Percentiles rank a stretch among this genome's conserved stretches.
phyloP scores from a whole-genome alignment of 2,797 vertebrate species.

The Falco naumanni region DNA sequence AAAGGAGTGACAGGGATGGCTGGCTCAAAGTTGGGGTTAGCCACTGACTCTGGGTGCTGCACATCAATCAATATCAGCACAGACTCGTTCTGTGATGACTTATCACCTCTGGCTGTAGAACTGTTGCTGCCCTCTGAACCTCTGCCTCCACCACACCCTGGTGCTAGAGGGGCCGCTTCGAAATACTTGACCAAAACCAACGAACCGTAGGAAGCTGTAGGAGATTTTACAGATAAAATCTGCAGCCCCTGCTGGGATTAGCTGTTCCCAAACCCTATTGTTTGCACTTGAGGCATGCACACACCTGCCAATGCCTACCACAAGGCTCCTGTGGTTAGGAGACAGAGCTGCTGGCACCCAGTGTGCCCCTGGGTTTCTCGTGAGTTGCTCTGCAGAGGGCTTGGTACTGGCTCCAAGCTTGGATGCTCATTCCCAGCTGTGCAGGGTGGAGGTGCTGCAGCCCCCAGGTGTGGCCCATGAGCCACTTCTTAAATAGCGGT shows the following conservation, averaged over 20 bases:
- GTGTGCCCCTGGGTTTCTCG: fast-evolving
- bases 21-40: neutral
- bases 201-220: fast-evolving
- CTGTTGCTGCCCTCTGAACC: neutral
- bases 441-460: neutral
- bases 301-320: neutral
- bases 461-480: neutral
- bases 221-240: neutral
- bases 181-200: neutral
- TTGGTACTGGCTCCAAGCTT: neutral
- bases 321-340: fast-evolving
- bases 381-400: neutral
- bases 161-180: fast-evolving
- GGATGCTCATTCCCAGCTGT: neutral
- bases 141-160: fast-evolving
- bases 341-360: fast-evolving
- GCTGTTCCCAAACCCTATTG: neutral
- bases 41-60: neutral
- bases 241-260: neutral
- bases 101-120: neutral
- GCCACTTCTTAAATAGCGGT: neutral
- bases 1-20: too few species aligned
- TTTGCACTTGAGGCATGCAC: neutral
- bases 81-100: neutral
- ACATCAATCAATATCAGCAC: too few species aligned